Conservation (phyloP, 2,888 invertebrate species). For the Eilema depressum region DNA sequence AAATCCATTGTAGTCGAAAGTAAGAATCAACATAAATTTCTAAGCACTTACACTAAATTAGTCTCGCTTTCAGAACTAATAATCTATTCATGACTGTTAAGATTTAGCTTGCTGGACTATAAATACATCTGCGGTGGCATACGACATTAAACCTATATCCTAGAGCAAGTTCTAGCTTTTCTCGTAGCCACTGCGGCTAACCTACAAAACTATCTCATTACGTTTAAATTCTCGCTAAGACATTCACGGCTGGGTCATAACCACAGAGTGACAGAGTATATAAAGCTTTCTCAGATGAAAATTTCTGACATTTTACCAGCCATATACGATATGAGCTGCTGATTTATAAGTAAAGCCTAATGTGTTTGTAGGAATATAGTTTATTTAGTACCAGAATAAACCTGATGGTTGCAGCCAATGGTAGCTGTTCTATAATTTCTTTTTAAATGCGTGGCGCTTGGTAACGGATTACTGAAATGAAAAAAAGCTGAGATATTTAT, state of each 20-base stretch:
- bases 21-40: neutral
- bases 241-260: slow-evolving; percentile 27
- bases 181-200: slow-evolving; percentile 26
- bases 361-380: too few relatives aligned
- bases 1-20: neutral
- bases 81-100: neutral
- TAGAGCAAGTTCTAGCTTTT: slow-evolving; percentile 32
- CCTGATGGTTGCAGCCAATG: too few relatives aligned
- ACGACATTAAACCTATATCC: slow-evolving; percentile 40
- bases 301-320: slow-evolving; percentile 17
- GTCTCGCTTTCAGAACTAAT: neutral
- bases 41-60: neutral
- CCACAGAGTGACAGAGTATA: slow-evolving; percentile 20
- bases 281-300: slow-evolving; percentile 38
- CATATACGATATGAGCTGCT: slow-evolving; percentile 19
- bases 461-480: slow-evolving; percentile 23
- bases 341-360: too few relatives aligned
- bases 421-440: slow-evolving; percentile 35
- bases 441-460: slow-evolving; percentile 38
- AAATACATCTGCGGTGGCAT: slow-evolving; percentile 36
- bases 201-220: slow-evolving; percentile 42
- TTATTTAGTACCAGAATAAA: too few relatives aligned
- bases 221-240: slow-evolving; percentile 37
- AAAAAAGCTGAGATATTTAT: slow-evolving; percentile 38
- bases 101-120: slow-evolving; percentile 18